Evolutionary conservation across 2,888 invertebrate species (phyloP), one percentile per base, ranked within the genome.

Genomic region (Plebejus anna): DNA sequence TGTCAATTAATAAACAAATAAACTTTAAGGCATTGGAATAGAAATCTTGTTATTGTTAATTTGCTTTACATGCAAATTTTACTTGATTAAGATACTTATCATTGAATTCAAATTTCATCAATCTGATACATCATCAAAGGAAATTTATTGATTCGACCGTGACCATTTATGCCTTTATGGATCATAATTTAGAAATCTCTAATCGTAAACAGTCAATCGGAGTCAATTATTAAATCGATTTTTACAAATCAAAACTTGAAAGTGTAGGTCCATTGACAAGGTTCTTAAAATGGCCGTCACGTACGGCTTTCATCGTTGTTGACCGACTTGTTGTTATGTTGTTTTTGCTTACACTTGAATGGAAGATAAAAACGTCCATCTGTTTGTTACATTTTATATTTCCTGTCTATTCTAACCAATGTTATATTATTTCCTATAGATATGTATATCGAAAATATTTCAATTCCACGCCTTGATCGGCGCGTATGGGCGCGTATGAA

Each of bases 261-360:
- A 80, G 79, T 80, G 77, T 78, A 59, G 82, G 82, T 80, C 79
- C 81, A 82, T 82, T 82, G 82, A 82, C 79, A 79, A 77, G 76
- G 77, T 77, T 80, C 83, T 87, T 86, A 85, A 82, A 79, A 87
- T 78, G 82, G 83, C 70, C 80, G 81, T 83, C 89, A 87, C 86
- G 87, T 83, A 81, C 81, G 81, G 87, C 88, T 89, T 89, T 89
- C 88, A 85, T 87, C 84, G 80, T 82, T 81, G 82, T 77, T 84
- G 84, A 81, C 85, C 84, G 83, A 85, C 82, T 84, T 83, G 78
- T 77, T 71, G 72, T 75, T 71, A 78, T 75, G 36, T 70, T 76
- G 51, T 70, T 71, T 77, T 77, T 76, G 72, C 78, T 77, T 59
- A 28, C 16, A 55, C 51, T 73, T 32, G 51, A 55, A 73, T 73